phyloP scores from a whole-genome alignment of 2,113 vertebrate genomes.

The Sander lucioperca region DNA sequence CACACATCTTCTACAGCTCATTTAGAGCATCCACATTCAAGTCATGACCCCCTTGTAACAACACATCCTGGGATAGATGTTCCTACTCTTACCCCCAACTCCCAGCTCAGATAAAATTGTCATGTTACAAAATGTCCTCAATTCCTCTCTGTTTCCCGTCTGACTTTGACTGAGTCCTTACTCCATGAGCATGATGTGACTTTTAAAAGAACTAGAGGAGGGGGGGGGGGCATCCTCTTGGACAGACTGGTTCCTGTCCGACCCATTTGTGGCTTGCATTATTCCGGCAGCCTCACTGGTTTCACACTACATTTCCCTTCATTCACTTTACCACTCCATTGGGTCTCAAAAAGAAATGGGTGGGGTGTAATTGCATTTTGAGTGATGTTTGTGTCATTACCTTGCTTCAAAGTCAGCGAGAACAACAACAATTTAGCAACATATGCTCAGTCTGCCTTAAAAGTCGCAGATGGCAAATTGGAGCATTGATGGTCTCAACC shows the following conservation, averaged over 20 bases:
- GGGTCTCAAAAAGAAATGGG: conserved; percentile 75
- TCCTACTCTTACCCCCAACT: conserved; percentile 22
- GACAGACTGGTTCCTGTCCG: conserved; percentile 74
- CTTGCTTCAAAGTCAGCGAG: conserved; percentile 85
- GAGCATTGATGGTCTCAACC: conserved; percentile 19
- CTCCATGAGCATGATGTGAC: conserved; percentile 34
- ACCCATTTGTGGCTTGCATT: conserved; percentile 87
- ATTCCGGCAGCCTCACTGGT: conserved; percentile 81
- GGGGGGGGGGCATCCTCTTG: conserved; percentile 26
- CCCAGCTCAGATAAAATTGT: conserved; percentile 51
- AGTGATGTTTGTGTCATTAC: conserved; percentile 90
- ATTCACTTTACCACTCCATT: conserved; percentile 88
- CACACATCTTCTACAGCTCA: conserved; percentile 11
- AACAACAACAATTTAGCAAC: conserved; percentile 75
- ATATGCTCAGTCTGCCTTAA: conserved; percentile 54
- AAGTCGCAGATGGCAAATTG: conserved; percentile 60
- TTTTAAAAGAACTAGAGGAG: conserved; percentile 77
- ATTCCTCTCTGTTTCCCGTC: conserved; percentile 38
- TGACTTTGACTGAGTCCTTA: conserved; percentile 55
- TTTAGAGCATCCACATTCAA: conserved; percentile 37
- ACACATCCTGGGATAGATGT: conserved; percentile 38
- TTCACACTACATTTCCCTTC: conserved; percentile 88
- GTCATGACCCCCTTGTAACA: conserved; percentile 43
- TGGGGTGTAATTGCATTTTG: conserved; percentile 88
- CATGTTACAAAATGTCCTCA: conserved; percentile 54